A percentile compares a stretch with the other conserved stretches of the same genome.
Evolutionary conservation across 2,113 vertebrate genomes (phyloP).

Genomic region (Elephantulus edwardii): DNA sequence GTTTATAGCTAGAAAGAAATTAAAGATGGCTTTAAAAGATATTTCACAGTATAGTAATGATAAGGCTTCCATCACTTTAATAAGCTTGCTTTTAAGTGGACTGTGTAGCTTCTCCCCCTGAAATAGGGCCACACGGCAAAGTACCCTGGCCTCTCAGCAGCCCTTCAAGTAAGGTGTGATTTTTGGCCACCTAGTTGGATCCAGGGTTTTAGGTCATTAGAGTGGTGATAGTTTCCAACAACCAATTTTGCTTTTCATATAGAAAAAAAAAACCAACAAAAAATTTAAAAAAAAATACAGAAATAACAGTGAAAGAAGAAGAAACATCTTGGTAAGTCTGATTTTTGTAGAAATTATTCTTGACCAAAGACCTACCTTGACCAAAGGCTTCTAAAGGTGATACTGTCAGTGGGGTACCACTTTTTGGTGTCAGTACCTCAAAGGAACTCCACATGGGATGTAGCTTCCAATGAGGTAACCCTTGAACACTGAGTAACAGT

Average conservation of each 20-base stretch:
- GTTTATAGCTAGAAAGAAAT: constrained; percentile 10
- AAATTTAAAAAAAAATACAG: background rate
- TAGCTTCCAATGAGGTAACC: background rate
- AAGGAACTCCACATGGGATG: background rate
- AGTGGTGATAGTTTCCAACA: background rate
- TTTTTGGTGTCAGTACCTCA: background rate
- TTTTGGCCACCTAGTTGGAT: background rate
- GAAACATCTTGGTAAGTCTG: background rate
- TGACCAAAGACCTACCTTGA: background rate
- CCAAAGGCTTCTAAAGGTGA: background rate
- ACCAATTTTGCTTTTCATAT: background rate
- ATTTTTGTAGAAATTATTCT: background rate
- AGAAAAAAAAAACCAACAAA: background rate
- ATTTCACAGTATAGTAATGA: background rate
- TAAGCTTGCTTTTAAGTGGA: background rate
- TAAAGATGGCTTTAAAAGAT: constrained; percentile 4
- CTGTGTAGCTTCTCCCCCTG: background rate
- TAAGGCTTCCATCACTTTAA: background rate
- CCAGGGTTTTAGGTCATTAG: background rate
- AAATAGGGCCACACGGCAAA: background rate
- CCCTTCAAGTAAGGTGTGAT: background rate
- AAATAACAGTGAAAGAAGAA: background rate
- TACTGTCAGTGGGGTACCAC: background rate
- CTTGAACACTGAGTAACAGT: background rate
- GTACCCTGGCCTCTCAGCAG: no score